Evolutionary conservation across 2,888 invertebrate genomes (phyloP), one percentile per base, ranked within the genome.

Genomic region (Lymantria monacha): DNA sequence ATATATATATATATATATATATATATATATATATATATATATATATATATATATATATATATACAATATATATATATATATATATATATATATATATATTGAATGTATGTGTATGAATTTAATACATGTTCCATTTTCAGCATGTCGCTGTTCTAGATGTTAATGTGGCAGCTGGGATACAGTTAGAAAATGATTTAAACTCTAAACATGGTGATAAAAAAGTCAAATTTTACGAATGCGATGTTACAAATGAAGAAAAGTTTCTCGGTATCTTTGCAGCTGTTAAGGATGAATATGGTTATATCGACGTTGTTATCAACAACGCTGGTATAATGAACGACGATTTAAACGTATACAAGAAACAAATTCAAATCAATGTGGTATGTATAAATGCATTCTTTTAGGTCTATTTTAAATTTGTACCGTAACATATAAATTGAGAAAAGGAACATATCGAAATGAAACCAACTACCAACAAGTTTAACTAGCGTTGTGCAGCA

Each of bases 301-400:
- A 59, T 42, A 63, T 80, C 11, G 77, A 82, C 46, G 49, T 78
- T 0, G 69, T 82, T 7, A 53, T 82, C 7, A 82, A 82, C 44
- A 77, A 78, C 46, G 82, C 81, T 36, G 81, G 76, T 1, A 59
- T 74, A 11, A 69, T 68, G 46, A 69, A 78, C 49, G 75, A 78
- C 37, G 63, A 54, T 7, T 60, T 44, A 9, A 43, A 51, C 7
- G 40, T 52, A 12, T 44, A 49, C 11, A 63, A 69, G 37, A 74
- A 67, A 46, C 44, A 58, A 46, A 72, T 79, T 42, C 70, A 68
- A 44, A 57, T 79, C 30, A 80, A 80, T 49, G 63, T 72, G 51
- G 80, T 79, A 61, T 71, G 70, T 59, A 44, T 48, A 44, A 30
- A 8, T 33, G 33, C 3, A 33, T 9, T 42, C 3, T 9, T 42